Evolutionary conservation across 2,797 vertebrate genomes (phyloP).

Genomic region (Knipowitschia caucasica): DNA sequence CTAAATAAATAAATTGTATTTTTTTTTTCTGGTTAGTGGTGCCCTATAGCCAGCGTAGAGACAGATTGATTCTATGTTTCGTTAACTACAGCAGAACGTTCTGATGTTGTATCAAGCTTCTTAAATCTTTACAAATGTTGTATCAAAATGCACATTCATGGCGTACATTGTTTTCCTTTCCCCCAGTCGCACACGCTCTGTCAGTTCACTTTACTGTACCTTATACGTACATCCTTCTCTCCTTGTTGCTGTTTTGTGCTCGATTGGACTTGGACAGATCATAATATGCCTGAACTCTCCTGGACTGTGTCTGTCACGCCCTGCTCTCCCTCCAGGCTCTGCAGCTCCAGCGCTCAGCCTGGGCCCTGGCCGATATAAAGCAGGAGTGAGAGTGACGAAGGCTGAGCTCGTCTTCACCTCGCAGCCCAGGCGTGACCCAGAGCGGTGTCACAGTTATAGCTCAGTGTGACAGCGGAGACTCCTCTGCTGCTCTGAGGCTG

Average conservation of each 20-base stretch:
- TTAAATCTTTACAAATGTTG: too few species aligned
- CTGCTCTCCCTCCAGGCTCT: conserved; percentile 35
- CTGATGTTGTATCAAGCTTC: too few species aligned
- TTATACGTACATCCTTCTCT: background rate
- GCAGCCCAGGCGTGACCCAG: conserved; percentile 35
- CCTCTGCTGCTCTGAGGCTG: conserved; percentile 35
- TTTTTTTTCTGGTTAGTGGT: too few species aligned
- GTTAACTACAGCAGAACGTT: too few species aligned
- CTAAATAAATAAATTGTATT: too few species aligned
- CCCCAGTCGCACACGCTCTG: background rate
- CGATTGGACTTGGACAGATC: background rate
- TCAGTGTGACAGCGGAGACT: conserved; percentile 56
- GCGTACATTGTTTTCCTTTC: background rate
- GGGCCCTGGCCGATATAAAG: conserved; percentile 30
- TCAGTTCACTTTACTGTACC: background rate
- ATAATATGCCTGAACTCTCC: background rate
- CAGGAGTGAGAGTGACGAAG: conserved; percentile 52
- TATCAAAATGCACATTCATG: too few species aligned
- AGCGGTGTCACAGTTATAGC: conserved; percentile 63
- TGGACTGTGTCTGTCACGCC: background rate
- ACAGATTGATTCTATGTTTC: too few species aligned
- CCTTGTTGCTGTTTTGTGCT: too few species aligned
- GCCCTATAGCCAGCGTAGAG: too few species aligned
- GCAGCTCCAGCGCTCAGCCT: conserved; percentile 22
- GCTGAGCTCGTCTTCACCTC: conserved; percentile 51